Conservation (phyloP, 2,888 invertebrate genomes). For the Patella depressa region DNA sequence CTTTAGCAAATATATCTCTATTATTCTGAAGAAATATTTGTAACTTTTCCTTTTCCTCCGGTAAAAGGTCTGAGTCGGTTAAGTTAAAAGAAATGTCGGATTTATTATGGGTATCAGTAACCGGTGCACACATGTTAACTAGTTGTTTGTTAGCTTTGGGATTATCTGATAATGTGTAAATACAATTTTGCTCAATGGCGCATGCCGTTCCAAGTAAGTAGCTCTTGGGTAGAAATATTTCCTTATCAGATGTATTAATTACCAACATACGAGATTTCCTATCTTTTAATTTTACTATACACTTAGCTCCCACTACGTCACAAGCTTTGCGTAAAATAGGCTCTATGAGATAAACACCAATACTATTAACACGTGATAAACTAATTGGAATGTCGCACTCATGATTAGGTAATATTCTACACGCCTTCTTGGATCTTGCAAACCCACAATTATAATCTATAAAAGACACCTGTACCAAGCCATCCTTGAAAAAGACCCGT, state of each 20-base stretch:
- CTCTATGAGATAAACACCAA: neutral
- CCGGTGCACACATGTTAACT: too few species aligned
- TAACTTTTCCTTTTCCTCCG: constrained; percentile 5
- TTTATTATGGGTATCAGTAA: neutral
- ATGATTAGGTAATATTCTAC: neutral
- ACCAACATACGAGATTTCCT: constrained; percentile 12
- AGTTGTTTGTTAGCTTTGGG: too few species aligned
- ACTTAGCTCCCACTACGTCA: constrained; percentile 5
- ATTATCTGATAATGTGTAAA: too few species aligned
- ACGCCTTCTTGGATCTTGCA: neutral
- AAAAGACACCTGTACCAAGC: neutral
- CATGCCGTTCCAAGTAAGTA: constrained; percentile 29
- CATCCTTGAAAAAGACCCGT: too few species aligned
- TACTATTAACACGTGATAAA: neutral
- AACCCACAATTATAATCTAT: neutral
- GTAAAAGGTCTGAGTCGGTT: constrained; percentile 11
- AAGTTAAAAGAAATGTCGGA: constrained; percentile 20
- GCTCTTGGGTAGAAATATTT: constrained; percentile 25
- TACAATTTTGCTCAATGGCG: neutral
- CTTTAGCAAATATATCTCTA: constrained; percentile 25
- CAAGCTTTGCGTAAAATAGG: neutral
- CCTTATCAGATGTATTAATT: constrained; percentile 27
- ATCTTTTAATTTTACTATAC: neutral
- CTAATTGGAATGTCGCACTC: neutral
- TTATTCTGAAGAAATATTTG: constrained; percentile 1